Evolutionary conservation across 2,888 invertebrate species (phyloP), one percentile per base, ranked within the genome.

Genomic region (Oasisia sp.): DNA sequence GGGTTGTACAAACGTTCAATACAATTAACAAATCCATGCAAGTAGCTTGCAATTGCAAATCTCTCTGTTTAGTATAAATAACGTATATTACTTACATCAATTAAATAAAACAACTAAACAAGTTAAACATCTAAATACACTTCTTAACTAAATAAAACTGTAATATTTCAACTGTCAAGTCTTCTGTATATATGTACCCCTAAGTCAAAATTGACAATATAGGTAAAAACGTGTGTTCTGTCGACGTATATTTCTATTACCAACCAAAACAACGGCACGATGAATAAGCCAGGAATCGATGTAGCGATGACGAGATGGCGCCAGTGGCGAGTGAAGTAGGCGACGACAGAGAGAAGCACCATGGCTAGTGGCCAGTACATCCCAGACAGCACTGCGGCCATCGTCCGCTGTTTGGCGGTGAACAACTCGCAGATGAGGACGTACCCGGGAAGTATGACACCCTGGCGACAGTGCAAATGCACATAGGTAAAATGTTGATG

Each of bases 321-420:
- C 93, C 93, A 93, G 91, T 92, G 32, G 45, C 91, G 91, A 11
- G 32, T 4, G 38, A 92, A 27, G 50, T 91, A 91, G 32, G 92
- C 93, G n/a, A 91, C 32, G 4, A 50, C 45, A 8, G 93, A 91
- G 56, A 93, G 56, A 7, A 90, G 27, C 19, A 90, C 32, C 92
- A 93, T 93, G 14, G 92, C 92, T 12, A 92, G 19, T 5, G 93
- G 91, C 93, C 93, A 93, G 91, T 90, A 92, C 38, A 91, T 91
- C 91, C 50, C 90, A 38, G 74, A 89, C 12, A 92, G 0, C 74
- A 91, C 32, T 1, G 91, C 93, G 19, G 91, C 89, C 89, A 91
- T 74, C 14, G 93, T 93, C 19, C 93, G 58, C 74, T 92, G 91
- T 32, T 90, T 74, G 38, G 93, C 93, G 3, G 93, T 89, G 91